Evolutionary conservation across 2,797 vertebrate genomes (phyloP).

Genomic region (Chromobotia macracanthus): DNA sequence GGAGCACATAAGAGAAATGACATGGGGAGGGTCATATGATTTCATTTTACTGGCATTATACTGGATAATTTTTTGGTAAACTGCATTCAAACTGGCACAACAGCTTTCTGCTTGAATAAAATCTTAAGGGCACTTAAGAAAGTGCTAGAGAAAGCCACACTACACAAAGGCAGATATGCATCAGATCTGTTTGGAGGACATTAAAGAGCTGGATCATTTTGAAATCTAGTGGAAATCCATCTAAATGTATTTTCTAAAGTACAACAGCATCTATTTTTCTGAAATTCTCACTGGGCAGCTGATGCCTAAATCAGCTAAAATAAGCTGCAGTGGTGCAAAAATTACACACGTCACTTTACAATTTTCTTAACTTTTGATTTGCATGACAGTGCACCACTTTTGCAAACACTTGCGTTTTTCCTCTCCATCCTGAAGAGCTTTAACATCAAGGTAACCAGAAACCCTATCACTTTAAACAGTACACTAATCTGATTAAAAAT

Average conservation of each 20-base stretch:
- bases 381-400: background rate
- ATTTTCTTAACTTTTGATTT: too few relatives aligned
- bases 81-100: slow-evolving; percentile 17
- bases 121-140: background rate
- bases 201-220: too few relatives aligned
- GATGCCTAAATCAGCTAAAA: too few relatives aligned
- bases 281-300: too few relatives aligned
- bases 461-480: slow-evolving; percentile 14
- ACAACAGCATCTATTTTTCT: background rate
- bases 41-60: slow-evolving; percentile 50
- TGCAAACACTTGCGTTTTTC: background rate
- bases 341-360: background rate
- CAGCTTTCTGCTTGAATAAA: background rate
- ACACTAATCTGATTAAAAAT: slow-evolving; percentile 21
- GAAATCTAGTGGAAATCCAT: too few relatives aligned
- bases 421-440: too few relatives aligned
- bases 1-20: slow-evolving; percentile 74
- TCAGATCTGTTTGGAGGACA: background rate
- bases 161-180: background rate
- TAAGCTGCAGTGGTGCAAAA: too few relatives aligned
- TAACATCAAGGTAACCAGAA: slow-evolving; percentile 7
- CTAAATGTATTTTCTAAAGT: too few relatives aligned
- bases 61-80: slow-evolving; percentile 2
- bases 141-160: background rate
- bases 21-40: slow-evolving; percentile 66